phyloP scores from a whole-genome alignment of 2,888 invertebrate species.

The Patella caerulea region DNA sequence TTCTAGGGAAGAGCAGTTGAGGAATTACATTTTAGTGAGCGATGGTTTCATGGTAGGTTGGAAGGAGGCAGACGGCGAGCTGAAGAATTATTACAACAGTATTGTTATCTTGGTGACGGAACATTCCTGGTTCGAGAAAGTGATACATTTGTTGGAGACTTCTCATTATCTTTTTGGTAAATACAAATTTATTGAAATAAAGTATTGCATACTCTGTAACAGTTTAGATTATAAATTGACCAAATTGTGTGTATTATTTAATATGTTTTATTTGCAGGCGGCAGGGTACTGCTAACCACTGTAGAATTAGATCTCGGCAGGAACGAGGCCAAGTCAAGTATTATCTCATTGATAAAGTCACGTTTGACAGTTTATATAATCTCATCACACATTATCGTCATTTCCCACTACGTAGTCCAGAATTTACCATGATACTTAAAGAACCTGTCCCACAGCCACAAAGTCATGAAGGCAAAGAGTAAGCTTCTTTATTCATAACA shows the following conservation, averaged over 20 bases:
- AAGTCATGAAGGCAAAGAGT: slow-evolving; percentile 90
- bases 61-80: slow-evolving; percentile 57
- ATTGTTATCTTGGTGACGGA: slow-evolving; percentile 60
- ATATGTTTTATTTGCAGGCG: slow-evolving; percentile 73
- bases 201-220: too few species aligned
- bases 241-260: not conserved
- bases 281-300: slow-evolving; percentile 87
- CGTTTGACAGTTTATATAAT: slow-evolving; percentile 92
- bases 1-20: slow-evolving; percentile 53
- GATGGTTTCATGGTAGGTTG: slow-evolving; percentile 65
- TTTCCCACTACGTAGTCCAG: slow-evolving; percentile 88
- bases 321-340: slow-evolving; percentile 91
- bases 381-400: slow-evolving; percentile 91
- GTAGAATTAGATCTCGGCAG: slow-evolving; percentile 87
- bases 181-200: slow-evolving; percentile 25
- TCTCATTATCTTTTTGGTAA: slow-evolving; percentile 92
- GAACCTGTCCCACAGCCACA: slow-evolving; percentile 96
- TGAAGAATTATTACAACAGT: slow-evolving; percentile 52
- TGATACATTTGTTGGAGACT: slow-evolving; percentile 96
- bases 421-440: slow-evolving; percentile 88
- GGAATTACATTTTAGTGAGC: slow-evolving; percentile 64
- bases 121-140: slow-evolving; percentile 82
- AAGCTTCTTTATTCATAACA: slow-evolving; percentile 38
- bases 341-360: slow-evolving; percentile 88
- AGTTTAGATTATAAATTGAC: too few species aligned